Percentiles rank a stretch among this genome's conserved stretches.
Evolutionary conservation across 2,888 invertebrate genomes (phyloP).

Genomic region (Nymphalis urticae): DNA sequence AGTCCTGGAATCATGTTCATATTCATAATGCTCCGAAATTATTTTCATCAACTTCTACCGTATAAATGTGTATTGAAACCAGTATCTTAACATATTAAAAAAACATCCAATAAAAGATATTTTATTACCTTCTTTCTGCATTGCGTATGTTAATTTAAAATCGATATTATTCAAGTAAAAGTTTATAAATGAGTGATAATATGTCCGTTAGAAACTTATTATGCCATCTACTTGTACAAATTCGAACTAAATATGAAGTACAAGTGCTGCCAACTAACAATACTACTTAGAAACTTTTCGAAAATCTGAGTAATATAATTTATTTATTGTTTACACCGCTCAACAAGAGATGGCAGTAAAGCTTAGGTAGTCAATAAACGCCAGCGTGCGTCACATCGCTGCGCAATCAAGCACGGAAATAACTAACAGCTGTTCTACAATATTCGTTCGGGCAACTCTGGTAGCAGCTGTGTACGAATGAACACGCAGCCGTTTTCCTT

Average conservation of each 20-base stretch:
- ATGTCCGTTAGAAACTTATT: not conserved
- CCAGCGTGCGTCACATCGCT: constrained; percentile 70
- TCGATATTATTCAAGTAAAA: no score
- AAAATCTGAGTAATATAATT: not conserved
- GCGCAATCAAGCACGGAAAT: constrained; percentile 79
- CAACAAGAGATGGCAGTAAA: constrained; percentile 48
- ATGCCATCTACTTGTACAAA: constrained; percentile 4
- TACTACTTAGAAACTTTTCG: not conserved
- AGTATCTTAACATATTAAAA: no score
- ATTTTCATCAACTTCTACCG: no score
- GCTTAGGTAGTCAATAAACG: constrained; percentile 61
- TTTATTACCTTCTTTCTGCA: no score
- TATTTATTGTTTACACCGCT: not conserved
- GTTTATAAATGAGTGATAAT: no score
- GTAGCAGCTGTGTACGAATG: constrained; percentile 62
- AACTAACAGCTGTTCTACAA: constrained; percentile 80
- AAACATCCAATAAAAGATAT: no score
- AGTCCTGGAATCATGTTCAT: no score
- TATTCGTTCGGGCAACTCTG: constrained; percentile 79
- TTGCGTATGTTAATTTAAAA: no score
- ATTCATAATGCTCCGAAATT: no score
- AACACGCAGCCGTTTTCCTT: constrained; percentile 75
- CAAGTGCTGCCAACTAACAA: constrained; percentile 14
- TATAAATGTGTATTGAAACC: no score
- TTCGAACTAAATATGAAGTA: not conserved